These are phyloP conservation scores for Hydrozoanthus tunicans DNA, from an alignment of 64 coral and sea anemone genomes.

Conservation along the genomic window DNA sequence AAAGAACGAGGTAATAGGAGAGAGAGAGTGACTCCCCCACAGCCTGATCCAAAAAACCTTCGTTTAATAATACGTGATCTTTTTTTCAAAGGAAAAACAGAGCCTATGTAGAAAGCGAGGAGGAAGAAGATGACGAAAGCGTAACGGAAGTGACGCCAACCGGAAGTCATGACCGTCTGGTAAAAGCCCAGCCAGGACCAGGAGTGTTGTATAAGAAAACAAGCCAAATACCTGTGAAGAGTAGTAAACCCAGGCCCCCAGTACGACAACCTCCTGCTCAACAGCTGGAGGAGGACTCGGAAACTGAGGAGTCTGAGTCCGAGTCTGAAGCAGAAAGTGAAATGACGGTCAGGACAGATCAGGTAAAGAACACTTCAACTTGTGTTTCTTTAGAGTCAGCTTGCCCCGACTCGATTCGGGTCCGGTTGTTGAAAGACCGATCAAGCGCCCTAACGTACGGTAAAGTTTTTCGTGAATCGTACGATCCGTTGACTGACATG, in stretches of 20 bases:
- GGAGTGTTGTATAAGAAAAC: slow-evolving; percentile 43
- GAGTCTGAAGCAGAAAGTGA: slow-evolving; percentile 44
- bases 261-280: background rate
- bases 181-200: slow-evolving; percentile 43
- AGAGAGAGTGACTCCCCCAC: too few relatives aligned
- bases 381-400: too few relatives aligned
- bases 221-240: background rate
- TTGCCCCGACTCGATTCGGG: too few relatives aligned
- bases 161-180: slow-evolving; percentile 43
- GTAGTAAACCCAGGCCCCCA: slow-evolving; percentile 3
- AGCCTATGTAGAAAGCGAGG: slow-evolving; percentile 35
- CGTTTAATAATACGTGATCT: background rate
- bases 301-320: slow-evolving; percentile 28
- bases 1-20: too few relatives aligned
- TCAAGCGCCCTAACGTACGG: too few relatives aligned
- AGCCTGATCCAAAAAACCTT: background rate
- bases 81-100: slow-evolving; percentile 29
- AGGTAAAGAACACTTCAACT: background rate
- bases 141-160: slow-evolving; percentile 44
- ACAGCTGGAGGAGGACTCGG: slow-evolving; percentile 44
- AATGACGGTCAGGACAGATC: slow-evolving; percentile 38
- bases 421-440: too few relatives aligned
- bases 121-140: slow-evolving; percentile 46
- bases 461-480: too few relatives aligned
- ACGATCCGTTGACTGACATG: too few relatives aligned